Conservation (phyloP, 2,113 vertebrate species). For the Camelus dromedarius region DNA sequence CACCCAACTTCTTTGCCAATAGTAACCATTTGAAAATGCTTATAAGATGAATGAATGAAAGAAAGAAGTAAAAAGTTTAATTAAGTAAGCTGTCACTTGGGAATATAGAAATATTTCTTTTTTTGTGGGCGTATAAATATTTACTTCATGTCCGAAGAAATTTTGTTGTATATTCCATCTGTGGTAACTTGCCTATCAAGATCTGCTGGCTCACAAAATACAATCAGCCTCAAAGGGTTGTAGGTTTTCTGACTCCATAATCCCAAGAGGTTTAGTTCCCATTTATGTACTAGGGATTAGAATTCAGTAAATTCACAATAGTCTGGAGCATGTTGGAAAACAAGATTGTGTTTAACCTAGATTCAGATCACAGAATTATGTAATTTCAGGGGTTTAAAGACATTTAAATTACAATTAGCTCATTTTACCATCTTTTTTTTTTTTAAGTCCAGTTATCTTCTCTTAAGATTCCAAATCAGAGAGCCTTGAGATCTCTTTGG, state of each 20-base stretch:
- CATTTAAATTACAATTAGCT: background rate
- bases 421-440: background rate
- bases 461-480: background rate
- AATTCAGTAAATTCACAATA: background rate
- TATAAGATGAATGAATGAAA: background rate
- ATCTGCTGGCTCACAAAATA: background rate
- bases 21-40: background rate
- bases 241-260: background rate
- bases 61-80: background rate
- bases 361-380: background rate
- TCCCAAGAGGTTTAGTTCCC: background rate
- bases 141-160: slow-evolving; percentile 17
- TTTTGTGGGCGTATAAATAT: background rate
- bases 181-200: background rate
- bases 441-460: background rate
- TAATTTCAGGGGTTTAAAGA: background rate
- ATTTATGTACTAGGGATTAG: background rate
- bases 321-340: background rate
- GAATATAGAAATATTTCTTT: background rate
- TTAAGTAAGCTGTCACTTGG: background rate
- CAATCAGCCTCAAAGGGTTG: background rate
- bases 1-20: background rate
- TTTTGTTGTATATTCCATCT: background rate
- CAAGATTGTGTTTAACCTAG: background rate
- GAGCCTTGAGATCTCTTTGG: background rate